A percentile compares a stretch with the other conserved stretches of the same genome.
These are phyloP conservation scores for Malurus leucopterus DNA, from an alignment of 2,797 vertebrate species.

Conservation along the genomic window DNA sequence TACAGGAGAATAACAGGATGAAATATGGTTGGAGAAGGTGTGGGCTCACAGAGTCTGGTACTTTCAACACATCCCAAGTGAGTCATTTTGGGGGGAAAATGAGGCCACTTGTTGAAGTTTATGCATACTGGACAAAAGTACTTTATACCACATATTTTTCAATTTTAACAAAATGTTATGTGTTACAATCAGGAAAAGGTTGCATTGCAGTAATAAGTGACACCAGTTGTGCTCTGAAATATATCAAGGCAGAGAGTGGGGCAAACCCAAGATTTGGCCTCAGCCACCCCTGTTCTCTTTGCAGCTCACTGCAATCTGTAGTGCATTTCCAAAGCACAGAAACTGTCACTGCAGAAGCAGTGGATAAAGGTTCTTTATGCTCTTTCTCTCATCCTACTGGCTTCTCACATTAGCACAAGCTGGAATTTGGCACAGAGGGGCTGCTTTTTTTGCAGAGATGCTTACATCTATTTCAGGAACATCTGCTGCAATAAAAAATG, in stretches of 20 bases:
- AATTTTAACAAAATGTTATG: neutral
- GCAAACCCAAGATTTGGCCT: neutral
- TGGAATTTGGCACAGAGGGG: slow-evolving; percentile 46
- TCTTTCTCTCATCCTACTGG: slow-evolving; percentile 29
- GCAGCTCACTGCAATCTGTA: neutral
- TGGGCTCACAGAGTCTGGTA: neutral
- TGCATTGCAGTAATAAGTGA: neutral
- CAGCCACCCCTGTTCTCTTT: rapidly evolving
- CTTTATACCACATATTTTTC: rapidly evolving
- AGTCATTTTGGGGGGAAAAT: rapidly evolving
- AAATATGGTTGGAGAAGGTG: neutral
- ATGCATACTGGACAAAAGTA: neutral
- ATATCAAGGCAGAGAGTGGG: neutral
- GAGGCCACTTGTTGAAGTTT: neutral
- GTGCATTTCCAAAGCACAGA: neutral
- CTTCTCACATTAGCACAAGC: slow-evolving; percentile 39
- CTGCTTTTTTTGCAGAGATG: slow-evolving; percentile 45
- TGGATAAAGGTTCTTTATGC: slow-evolving; percentile 36
- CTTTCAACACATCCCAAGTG: neutral
- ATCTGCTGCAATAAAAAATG: slow-evolving; percentile 55
- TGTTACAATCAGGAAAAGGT: neutral
- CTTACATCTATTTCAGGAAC: slow-evolving; percentile 53
- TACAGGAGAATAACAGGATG: neutral
- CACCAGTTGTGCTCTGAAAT: neutral
- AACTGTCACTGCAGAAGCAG: neutral